Conservation (phyloP, 2,113 vertebrate species). For the Raphicerus campestris region DNA sequence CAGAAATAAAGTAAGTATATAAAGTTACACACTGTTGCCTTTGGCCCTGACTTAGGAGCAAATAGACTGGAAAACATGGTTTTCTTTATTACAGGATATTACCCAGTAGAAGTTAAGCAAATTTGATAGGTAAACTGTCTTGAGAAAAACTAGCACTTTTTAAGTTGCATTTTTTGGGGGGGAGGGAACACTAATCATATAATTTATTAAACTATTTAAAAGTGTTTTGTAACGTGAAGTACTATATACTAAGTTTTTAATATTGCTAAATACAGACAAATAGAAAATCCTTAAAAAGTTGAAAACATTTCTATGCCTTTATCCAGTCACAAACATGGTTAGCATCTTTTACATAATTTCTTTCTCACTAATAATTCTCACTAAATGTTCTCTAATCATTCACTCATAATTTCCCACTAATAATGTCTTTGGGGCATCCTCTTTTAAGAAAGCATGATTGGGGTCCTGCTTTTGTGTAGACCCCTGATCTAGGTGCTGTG, state of each 20-base stretch:
- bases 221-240: background rate
- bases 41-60: background rate
- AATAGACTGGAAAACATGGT: background rate
- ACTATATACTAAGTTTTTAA: background rate
- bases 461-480: background rate
- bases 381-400: background rate
- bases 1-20: background rate
- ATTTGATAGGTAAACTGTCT: background rate
- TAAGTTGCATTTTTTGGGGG: background rate
- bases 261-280: background rate
- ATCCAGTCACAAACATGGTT: background rate
- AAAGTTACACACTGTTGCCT: background rate
- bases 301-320: background rate
- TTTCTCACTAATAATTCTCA: background rate
- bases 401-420: background rate
- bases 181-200: background rate
- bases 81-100: background rate
- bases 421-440: background rate
- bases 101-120: background rate
- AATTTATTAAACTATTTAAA: background rate
- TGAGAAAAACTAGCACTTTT: background rate
- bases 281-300: background rate
- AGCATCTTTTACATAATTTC: background rate
- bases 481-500: background rate
- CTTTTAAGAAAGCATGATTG: background rate